Evolutionary conservation across 1,140 invertebrate genomes (phyloP).

Genomic region (Drosophila guanche): DNA sequence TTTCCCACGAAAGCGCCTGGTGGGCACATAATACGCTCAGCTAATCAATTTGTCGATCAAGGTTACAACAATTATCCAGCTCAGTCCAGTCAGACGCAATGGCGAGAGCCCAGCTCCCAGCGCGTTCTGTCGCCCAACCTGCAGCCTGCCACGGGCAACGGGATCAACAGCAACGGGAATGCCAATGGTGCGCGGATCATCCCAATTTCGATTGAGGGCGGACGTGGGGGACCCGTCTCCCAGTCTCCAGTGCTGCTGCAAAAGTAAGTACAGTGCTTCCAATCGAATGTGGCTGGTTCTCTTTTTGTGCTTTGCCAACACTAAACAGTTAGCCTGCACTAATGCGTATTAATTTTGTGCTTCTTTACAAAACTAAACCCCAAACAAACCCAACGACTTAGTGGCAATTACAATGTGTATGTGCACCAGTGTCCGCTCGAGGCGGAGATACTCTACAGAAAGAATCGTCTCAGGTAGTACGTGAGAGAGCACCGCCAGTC

Average conservation of each 20-base stretch:
- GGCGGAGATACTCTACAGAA: constrained; percentile 81
- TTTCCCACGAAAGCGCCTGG: constrained; percentile 77
- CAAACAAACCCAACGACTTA: constrained; percentile 42
- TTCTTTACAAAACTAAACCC: constrained; percentile 55
- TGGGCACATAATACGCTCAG: constrained; percentile 81
- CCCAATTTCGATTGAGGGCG: constrained; percentile 73
- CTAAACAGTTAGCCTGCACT: constrained; percentile 56
- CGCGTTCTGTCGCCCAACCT: constrained; percentile 48
- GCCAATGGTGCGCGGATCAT: constrained; percentile 69
- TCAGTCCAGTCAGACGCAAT: constrained; percentile 18
- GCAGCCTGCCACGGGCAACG: constrained; percentile 55
- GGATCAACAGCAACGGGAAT: constrained; percentile 58
- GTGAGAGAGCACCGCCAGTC: constrained; percentile 8
- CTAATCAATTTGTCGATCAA: constrained; percentile 84
- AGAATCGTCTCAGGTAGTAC: constrained; percentile 80
- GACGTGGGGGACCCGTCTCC: constrained; percentile 73
- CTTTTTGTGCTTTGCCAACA: constrained; percentile 67
- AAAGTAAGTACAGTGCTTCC: constrained; percentile 68
- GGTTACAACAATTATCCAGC: constrained; percentile 79
- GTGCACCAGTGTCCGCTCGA: constrained; percentile 83
- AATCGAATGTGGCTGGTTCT: constrained; percentile 5
- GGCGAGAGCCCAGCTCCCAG: constrained; percentile 41
- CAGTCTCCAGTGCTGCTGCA: constrained; percentile 77
- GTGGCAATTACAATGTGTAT: constrained; percentile 79
- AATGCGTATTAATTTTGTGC: constrained; percentile 74